These are phyloP conservation scores for Diachrysia chrysitis DNA, from an alignment of 2,888 invertebrate species.

Conservation along the genomic window DNA sequence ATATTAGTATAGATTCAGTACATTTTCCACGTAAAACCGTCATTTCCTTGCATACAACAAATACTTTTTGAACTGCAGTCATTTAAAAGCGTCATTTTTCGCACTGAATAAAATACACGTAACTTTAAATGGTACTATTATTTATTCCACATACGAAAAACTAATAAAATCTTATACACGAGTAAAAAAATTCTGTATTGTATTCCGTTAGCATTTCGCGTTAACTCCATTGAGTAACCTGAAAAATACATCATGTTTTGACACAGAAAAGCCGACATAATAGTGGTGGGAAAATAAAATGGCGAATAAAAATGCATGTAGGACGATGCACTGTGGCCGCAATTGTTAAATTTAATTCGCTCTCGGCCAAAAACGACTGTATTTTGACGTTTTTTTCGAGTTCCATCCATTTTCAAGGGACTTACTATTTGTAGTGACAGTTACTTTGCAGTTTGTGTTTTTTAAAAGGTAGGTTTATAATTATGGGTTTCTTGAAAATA, in stretches of 20 bases:
- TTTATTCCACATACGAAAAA: neutral
- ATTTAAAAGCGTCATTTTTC: neutral
- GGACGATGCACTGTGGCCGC: slow-evolving; percentile 37
- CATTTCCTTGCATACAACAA: no score
- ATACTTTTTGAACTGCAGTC: neutral
- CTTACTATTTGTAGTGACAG: neutral
- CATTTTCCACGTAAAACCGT: no score
- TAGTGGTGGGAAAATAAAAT: slow-evolving; percentile 48
- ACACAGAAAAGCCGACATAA: slow-evolving; percentile 46
- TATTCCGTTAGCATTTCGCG: slow-evolving; percentile 28
- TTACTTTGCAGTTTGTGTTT: no score
- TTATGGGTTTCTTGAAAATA: no score
- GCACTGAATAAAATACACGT: neutral
- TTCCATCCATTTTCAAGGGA: slow-evolving; percentile 28
- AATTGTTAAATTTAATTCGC: slow-evolving; percentile 58
- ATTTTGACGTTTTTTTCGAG: slow-evolving; percentile 32
- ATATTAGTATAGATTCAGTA: no score
- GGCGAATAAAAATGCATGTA: neutral
- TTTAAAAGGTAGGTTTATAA: no score
- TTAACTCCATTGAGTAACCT: slow-evolving; percentile 18
- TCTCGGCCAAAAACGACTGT: slow-evolving; percentile 6
- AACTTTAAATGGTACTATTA: neutral
- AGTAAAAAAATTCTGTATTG: slow-evolving; percentile 16
- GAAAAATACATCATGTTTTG: slow-evolving; percentile 45
- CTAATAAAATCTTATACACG: slow-evolving; percentile 14